Base-by-base conservation (phyloP, 2,113 vertebrate genomes). In the Antechinus stuartii region DNA sequence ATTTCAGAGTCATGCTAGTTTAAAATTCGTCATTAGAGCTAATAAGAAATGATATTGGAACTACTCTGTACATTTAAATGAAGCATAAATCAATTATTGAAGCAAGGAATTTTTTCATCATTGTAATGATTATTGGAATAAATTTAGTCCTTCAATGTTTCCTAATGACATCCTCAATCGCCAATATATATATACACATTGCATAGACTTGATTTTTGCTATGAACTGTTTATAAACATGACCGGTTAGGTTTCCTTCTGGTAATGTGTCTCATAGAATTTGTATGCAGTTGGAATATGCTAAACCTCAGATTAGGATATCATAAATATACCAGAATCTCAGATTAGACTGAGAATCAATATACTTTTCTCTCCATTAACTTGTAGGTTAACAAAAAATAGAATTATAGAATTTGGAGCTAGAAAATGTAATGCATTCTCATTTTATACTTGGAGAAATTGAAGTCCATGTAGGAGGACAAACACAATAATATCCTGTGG, bases 81-180 rank as follows among this genome's bases (percentile, higher is more conserved):
- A 99, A 98, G 98, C 98, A 99, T 99, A 99, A 99, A 99, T 99
- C 99, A 99, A 98, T 99, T 99, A 99, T 99, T 99, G 98, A 98
- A 98, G 98, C 98, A 98, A 98, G 98, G 97, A 98, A 97, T 98
- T 98, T 99, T 99, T 99, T 98, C 98, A 98, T 99, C 98, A 98
- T 98, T 98, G 95, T 98, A 98, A 98, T 98, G 98, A 99, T 99
- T 99, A 99, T 99, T 97, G 92, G 97, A 98, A 99, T 98, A 98
- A 98, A 99, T 99, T 98, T 98, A 98, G 97, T 98, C 98, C 98
- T 98, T 98, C 98, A 97, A 97, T 98, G 96, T 98, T 98, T 98
- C 97, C 96, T 99, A 98, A 98, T 98, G 98, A 98, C 98, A 98
- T 98, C 98, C 97, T 97, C 96, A 98, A 98, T 97, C 98, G 95